Evolutionary conservation across 2,888 invertebrate species (phyloP).

Genomic region (Dusona sp.): DNA sequence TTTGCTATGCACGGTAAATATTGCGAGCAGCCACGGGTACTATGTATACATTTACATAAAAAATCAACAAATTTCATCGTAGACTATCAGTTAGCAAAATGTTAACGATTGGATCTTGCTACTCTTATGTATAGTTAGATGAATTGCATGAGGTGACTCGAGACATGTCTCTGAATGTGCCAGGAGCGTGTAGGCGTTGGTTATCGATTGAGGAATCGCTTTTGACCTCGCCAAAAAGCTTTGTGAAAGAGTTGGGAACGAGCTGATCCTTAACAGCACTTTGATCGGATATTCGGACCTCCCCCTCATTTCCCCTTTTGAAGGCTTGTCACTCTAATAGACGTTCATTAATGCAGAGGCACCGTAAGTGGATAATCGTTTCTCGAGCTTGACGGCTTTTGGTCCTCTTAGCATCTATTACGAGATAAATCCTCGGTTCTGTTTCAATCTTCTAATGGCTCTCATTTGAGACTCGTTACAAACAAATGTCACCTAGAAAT

Average conservation of each 20-base stretch:
- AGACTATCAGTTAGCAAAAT: background rate
- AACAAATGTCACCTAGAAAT: no score
- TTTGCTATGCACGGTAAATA: background rate
- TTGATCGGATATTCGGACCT: conserved; percentile 50
- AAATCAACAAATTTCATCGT: background rate
- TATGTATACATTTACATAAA: background rate
- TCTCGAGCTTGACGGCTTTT: background rate
- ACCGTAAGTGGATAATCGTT: background rate
- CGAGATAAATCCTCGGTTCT: no score
- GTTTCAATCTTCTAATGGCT: no score
- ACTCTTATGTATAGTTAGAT: background rate
- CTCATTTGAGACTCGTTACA: no score
- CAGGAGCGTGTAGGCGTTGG: conserved; percentile 41
- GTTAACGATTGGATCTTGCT: conserved; percentile 2
- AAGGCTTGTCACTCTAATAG: conserved; percentile 62
- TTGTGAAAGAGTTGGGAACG: conserved; percentile 65
- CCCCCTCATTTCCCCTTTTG: background rate
- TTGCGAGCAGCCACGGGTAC: conserved; percentile 47
- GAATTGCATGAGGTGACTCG: background rate
- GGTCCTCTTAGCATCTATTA: background rate
- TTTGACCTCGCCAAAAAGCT: conserved; percentile 48
- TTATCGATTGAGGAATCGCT: conserved; percentile 63
- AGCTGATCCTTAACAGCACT: conserved; percentile 48
- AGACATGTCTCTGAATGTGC: background rate
- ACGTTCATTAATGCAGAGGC: conserved; percentile 73